Evolutionary conservation across 2,113 vertebrate genomes (phyloP).

Genomic region (Oncorhynchus mykiss): DNA sequence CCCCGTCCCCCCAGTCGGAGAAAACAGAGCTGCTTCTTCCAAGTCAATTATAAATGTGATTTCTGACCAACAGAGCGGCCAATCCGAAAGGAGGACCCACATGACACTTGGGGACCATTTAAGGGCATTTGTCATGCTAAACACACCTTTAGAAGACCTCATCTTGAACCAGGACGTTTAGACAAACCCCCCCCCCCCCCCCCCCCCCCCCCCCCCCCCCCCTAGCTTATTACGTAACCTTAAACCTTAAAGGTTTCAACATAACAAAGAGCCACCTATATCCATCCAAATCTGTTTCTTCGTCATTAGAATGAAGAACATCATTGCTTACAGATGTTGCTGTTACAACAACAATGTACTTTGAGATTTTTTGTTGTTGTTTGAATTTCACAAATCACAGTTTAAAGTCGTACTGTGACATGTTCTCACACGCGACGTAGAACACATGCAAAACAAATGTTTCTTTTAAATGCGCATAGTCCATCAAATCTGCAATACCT

Average conservation of each 20-base stretch:
- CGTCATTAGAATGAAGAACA: background rate
- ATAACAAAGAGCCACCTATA: constrained; percentile 48
- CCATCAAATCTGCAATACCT: background rate
- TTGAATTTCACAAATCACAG: background rate
- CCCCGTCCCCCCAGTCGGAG: constrained; percentile 22
- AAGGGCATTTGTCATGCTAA: constrained; percentile 59
- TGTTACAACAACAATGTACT: background rate
- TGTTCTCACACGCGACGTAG: background rate
- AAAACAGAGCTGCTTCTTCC: background rate
- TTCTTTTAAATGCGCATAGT: background rate
- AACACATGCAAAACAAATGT: too few relatives aligned
- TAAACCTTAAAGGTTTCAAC: constrained; percentile 40
- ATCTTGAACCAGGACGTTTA: constrained; percentile 50
- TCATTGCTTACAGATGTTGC: background rate
- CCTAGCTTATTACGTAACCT: constrained; percentile 41
- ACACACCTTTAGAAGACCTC: constrained; percentile 61
- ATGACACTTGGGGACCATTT: constrained; percentile 49
- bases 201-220: constrained; percentile 14
- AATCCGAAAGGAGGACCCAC: background rate
- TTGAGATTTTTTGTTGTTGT: too few relatives aligned
- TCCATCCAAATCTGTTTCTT: constrained; percentile 20
- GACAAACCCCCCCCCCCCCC: constrained; percentile 46
- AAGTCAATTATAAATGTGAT: constrained; percentile 24
- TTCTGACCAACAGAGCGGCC: constrained; percentile 4
- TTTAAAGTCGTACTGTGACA: background rate